Evolutionary conservation across 1,140 invertebrate species (phyloP).

Genomic region (Hydropsyche tenuis): DNA sequence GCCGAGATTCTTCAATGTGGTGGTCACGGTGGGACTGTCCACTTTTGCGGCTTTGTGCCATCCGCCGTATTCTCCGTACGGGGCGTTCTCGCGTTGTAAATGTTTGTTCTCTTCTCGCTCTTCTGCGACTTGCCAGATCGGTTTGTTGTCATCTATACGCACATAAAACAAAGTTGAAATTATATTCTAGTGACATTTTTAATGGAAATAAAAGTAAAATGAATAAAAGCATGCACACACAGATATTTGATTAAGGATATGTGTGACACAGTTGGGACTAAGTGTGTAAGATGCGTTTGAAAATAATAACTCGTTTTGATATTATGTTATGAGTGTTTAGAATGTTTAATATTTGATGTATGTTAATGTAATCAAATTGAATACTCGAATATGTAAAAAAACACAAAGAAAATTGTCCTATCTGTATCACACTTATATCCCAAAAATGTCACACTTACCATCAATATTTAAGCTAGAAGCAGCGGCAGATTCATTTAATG

Average conservation of each 20-base stretch:
- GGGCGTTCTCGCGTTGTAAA: constrained; percentile 87
- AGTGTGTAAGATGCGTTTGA: constrained; percentile 41
- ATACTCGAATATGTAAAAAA: neutral
- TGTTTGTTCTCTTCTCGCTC: constrained; percentile 95
- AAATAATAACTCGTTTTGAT: too few relatives aligned
- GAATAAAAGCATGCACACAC: constrained; percentile 10
- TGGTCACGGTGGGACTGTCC: constrained; percentile 96
- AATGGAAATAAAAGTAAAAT: neutral
- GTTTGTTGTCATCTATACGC: constrained; percentile 89
- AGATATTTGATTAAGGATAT: constrained; percentile 27
- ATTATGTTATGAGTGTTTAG: too few relatives aligned
- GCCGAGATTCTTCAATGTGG: constrained; percentile 95
- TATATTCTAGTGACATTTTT: too few relatives aligned
- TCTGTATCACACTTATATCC: constrained; percentile 49
- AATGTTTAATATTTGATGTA: too few relatives aligned
- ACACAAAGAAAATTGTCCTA: constrained; percentile 35
- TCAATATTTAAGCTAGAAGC: neutral
- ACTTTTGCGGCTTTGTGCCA: constrained; percentile 99
- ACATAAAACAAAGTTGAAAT: neutral
- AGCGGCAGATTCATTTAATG: too few relatives aligned
- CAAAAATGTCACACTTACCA: constrained; percentile 48
- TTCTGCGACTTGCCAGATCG: constrained; percentile 99
- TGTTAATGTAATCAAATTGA: too few relatives aligned
- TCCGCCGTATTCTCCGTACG: constrained; percentile 93
- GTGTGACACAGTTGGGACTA: constrained; percentile 50